These are phyloP conservation scores for Ctena decussata DNA, from an alignment of 2,888 invertebrate genomes.

Conservation along the genomic window DNA sequence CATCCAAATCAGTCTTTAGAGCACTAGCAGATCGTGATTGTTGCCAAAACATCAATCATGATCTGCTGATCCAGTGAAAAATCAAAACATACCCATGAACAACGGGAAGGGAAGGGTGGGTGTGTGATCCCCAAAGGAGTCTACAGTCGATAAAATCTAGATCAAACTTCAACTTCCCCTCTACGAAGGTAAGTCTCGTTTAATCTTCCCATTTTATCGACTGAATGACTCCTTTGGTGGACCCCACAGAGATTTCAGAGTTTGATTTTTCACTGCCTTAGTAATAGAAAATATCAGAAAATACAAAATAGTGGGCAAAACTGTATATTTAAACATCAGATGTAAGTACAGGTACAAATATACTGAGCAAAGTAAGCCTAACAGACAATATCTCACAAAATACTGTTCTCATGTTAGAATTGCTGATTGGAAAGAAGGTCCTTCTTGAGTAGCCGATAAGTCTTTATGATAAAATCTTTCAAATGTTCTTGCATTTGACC, in stretches of 20 bases:
- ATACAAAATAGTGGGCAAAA: too few relatives aligned
- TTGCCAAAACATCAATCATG: background rate
- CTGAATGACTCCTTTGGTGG: slow-evolving; percentile 39
- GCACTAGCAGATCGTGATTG: too few relatives aligned
- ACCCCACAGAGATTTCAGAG: slow-evolving; percentile 56
- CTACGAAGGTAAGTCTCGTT: slow-evolving; percentile 45
- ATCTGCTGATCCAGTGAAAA: background rate
- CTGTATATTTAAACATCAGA: too few relatives aligned
- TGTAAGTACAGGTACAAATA: too few relatives aligned
- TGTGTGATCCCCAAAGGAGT: slow-evolving; percentile 51
- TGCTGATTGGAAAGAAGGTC: background rate
- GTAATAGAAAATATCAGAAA: background rate
- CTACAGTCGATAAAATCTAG: slow-evolving; percentile 38
- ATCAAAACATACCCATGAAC: background rate
- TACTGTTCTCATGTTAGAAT: background rate
- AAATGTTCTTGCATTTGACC: background rate
- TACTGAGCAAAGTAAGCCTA: too few relatives aligned
- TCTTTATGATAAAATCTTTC: background rate
- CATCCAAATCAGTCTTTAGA: too few relatives aligned
- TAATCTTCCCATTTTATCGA: slow-evolving; percentile 43
- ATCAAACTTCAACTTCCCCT: slow-evolving; percentile 45
- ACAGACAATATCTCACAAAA: too few relatives aligned
- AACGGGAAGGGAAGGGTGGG: slow-evolving; percentile 30
- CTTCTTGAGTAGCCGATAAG: background rate
- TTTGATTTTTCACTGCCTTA: slow-evolving; percentile 21